Conservation (phyloP, 1,140 invertebrate genomes). For the Diabrotica undecimpunctata region DNA sequence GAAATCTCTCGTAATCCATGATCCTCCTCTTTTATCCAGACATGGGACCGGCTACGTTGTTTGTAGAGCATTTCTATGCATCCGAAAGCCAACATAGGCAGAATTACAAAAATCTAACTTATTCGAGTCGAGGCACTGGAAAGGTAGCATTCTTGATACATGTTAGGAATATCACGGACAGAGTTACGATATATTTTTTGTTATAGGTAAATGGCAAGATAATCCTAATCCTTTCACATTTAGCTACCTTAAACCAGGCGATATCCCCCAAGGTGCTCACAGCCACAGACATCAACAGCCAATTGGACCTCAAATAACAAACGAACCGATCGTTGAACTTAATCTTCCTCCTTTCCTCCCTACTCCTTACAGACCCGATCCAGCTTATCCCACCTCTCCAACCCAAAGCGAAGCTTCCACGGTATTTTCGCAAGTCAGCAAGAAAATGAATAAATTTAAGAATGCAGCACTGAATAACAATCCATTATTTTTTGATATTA, state of each 20-base stretch:
- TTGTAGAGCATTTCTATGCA: too few species aligned
- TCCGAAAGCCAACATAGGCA: too few species aligned
- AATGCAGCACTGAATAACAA: slow-evolving; percentile 26
- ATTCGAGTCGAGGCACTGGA: too few species aligned
- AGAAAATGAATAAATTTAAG: slow-evolving; percentile 29
- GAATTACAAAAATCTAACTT: too few species aligned
- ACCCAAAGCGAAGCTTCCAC: slow-evolving; percentile 44
- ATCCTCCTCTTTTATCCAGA: too few species aligned
- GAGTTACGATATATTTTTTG: neutral
- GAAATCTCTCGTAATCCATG: too few species aligned
- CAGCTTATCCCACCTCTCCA: slow-evolving; percentile 36
- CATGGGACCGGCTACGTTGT: too few species aligned
- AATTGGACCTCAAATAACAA: slow-evolving; percentile 17
- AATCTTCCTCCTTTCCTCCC: slow-evolving; percentile 40
- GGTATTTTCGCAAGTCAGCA: slow-evolving; percentile 38
- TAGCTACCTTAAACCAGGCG: slow-evolving; percentile 10
- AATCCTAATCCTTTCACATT: slow-evolving; percentile 31
- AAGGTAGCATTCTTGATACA: too few species aligned
- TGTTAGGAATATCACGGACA: too few species aligned
- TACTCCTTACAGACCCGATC: slow-evolving; percentile 43
- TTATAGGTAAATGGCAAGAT: slow-evolving; percentile 36
- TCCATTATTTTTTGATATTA: slow-evolving; percentile 41
- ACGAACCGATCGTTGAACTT: slow-evolving; percentile 26
- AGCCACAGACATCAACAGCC: slow-evolving; percentile 13
- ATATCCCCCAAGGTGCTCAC: slow-evolving; percentile 10